phyloP scores from a whole-genome alignment of 2,113 vertebrate genomes.

The Shinisaurus crocodilurus region DNA sequence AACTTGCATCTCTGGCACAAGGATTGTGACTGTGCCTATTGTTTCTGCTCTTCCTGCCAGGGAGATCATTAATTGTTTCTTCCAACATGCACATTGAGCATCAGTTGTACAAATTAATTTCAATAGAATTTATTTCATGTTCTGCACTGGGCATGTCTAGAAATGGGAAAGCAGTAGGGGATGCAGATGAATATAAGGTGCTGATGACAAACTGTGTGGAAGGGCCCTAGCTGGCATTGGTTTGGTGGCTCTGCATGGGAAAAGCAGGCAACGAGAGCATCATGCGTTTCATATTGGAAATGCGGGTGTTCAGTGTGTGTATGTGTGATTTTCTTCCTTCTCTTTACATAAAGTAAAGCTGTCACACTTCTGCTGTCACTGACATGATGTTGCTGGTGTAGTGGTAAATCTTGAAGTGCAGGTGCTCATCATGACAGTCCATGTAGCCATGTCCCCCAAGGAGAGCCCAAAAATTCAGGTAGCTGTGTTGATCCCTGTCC shows the following conservation, averaged over 20 bases:
- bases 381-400: no score
- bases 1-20: neutral
- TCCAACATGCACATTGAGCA: no score
- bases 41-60: neutral
- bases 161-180: neutral
- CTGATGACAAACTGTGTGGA: neutral
- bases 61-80: neutral
- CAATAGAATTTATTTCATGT: neutral
- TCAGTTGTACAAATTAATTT: neutral
- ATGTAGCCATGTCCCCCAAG: no score
- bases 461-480: no score
- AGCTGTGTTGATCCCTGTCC: no score
- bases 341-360: constrained; percentile 7
- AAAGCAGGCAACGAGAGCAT: neutral
- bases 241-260: neutral
- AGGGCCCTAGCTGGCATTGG: neutral
- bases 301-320: neutral
- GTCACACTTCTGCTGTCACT: neutral
- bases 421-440: no score
- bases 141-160: neutral
- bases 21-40: neutral
- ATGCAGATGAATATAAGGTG: neutral
- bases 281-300: neutral
- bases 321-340: neutral
- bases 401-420: no score